These are phyloP conservation scores for Ceyx erithaca DNA, from an alignment of 2,797 vertebrate genomes.

Conservation along the genomic window DNA sequence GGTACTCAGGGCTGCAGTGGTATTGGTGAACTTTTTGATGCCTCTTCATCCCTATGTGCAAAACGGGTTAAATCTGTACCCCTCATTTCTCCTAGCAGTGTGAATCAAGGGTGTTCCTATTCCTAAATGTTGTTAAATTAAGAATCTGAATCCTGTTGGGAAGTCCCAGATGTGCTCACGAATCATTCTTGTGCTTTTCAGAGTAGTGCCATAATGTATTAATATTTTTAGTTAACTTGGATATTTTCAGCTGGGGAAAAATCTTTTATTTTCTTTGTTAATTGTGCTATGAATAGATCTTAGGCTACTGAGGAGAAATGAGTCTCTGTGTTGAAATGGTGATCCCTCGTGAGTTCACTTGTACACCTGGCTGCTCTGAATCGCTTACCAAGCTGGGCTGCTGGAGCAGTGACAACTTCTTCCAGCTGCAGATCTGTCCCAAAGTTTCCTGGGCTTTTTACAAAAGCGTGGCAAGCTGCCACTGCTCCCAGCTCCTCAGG, in stretches of 20 bases:
- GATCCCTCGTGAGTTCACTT: constrained; percentile 38
- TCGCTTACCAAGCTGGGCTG: constrained; percentile 22
- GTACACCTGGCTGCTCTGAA: constrained; percentile 55
- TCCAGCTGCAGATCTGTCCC: constrained; percentile 33
- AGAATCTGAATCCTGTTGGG: not conserved
- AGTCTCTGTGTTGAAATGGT: not conserved
- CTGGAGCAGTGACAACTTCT: constrained; percentile 28
- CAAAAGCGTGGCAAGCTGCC: not conserved
- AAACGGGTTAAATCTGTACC: not conserved
- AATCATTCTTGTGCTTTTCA: constrained; percentile 14
- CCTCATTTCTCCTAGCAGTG: not conserved
- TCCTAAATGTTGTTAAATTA: not conserved
- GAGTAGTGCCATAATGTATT: constrained; percentile 16
- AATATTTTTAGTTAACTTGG: constrained; percentile 33
- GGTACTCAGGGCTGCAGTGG: not conserved
- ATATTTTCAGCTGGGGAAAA: constrained; percentile 37
- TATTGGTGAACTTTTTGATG: not conserved
- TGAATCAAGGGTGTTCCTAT: not conserved
- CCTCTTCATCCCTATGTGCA: not conserved
- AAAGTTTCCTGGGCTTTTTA: constrained; percentile 41
- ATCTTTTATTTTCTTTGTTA: constrained; percentile 40
- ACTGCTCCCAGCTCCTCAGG: not conserved
- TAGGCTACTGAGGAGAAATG: constrained; percentile 11
- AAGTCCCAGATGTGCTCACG: constrained; percentile 25
- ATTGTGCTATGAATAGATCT: constrained; percentile 49